Conservation (phyloP, 37 sponge, comb jelly and placozoan genomes). For the Cladorhizidae sp. region DNA sequence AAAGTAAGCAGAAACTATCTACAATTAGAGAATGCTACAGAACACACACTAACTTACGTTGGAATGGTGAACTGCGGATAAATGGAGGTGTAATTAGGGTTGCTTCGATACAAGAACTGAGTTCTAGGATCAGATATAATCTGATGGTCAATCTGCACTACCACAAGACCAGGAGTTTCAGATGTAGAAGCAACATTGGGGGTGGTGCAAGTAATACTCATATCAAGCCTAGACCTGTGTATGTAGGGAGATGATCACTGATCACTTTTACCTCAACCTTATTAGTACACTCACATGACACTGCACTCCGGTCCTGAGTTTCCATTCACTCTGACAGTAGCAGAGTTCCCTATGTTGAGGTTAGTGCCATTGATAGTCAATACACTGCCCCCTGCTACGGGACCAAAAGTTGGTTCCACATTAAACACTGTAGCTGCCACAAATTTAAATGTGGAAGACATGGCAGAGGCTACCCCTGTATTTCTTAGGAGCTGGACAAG, state of each 20-base stretch:
- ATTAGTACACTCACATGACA: neutral
- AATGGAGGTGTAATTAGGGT: no score
- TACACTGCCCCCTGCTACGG: conserved; percentile 66
- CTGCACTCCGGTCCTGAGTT: neutral
- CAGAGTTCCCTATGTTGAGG: conserved; percentile 66
- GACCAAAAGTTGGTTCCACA: conserved; percentile 68
- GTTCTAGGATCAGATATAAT: no score
- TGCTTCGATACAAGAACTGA: no score
- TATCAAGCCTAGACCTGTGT: neutral
- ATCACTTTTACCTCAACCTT: neutral
- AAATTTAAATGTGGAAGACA: neutral
- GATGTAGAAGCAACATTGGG: neutral
- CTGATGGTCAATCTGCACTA: no score
- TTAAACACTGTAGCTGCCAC: neutral
- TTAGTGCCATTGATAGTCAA: conserved; percentile 57
- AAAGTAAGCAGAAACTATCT: neutral
- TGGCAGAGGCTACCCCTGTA: neutral
- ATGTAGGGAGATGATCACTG: neutral
- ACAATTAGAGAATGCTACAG: neutral
- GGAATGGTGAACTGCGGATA: no score
- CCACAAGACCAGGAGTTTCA: no score
- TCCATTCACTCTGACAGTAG: conserved; percentile 43
- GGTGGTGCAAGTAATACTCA: neutral
- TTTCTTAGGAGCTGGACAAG: neutral
- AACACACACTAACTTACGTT: neutral